Conservation (phyloP, 2,888 invertebrate genomes). For the Drosophila putrida region DNA sequence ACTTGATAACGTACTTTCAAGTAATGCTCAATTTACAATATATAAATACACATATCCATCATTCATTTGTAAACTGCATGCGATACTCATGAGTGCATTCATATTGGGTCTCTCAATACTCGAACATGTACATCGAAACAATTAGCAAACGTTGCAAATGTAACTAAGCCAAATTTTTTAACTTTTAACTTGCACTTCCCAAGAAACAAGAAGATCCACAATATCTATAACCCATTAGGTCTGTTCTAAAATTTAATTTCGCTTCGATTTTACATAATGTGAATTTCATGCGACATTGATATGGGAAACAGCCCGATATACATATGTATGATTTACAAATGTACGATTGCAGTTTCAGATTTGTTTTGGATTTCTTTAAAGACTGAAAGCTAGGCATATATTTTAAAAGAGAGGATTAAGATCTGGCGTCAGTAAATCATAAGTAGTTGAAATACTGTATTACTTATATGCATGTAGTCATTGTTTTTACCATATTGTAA, state of each 20-base stretch:
- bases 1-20: neutral
- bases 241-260: neutral
- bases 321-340: constrained; percentile 5
- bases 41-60: constrained; percentile 12
- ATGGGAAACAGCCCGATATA: neutral
- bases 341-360: constrained; percentile 51
- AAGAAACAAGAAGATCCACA: constrained; percentile 6
- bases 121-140: constrained; percentile 63
- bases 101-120: constrained; percentile 12
- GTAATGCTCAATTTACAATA: constrained; percentile 11
- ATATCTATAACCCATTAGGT: constrained; percentile 6
- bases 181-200: constrained; percentile 46
- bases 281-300: neutral
- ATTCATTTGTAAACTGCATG: constrained; percentile 9
- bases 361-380: constrained; percentile 70
- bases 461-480: constrained; percentile 65
- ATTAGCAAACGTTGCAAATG: constrained; percentile 40
- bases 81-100: constrained; percentile 44
- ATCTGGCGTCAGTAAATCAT: constrained; percentile 61
- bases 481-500: constrained; percentile 64
- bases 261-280: neutral
- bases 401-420: constrained; percentile 46
- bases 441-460: constrained; percentile 30
- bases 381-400: constrained; percentile 71
- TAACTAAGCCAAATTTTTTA: constrained; percentile 64